These are phyloP conservation scores for Phalera bucephala DNA, from an alignment of 2,888 invertebrate genomes.

Conservation along the genomic window DNA sequence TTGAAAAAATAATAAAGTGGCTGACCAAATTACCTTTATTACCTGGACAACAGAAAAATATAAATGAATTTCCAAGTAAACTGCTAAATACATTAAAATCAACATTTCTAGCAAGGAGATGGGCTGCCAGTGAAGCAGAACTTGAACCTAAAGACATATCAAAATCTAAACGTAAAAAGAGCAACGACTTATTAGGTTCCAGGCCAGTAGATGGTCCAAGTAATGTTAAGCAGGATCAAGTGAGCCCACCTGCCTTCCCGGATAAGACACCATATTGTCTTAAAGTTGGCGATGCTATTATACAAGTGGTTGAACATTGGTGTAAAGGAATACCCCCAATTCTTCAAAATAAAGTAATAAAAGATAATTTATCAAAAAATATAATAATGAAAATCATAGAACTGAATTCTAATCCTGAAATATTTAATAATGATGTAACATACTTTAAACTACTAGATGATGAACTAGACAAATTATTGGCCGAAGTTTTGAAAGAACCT, in stretches of 20 bases:
- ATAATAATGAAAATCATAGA: conserved; percentile 56
- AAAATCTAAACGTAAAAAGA: conserved; percentile 13
- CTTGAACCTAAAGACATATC: conserved; percentile 14
- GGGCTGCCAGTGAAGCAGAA: conserved; percentile 19
- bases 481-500: conserved; percentile 33
- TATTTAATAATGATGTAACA: conserved; percentile 43
- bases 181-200: conserved; percentile 3
- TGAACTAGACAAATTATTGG: conserved; percentile 45
- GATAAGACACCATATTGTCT: background rate
- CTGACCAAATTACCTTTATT: conserved; percentile 45
- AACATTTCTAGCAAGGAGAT: conserved; percentile 41
- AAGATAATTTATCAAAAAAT: conserved; percentile 44
- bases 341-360: conserved; percentile 34
- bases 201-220: conserved; percentile 37
- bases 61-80: conserved; percentile 34
- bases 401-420: conserved; percentile 46
- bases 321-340: conserved; percentile 50
- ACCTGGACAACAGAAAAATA: conserved; percentile 27
- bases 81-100: conserved; percentile 42
- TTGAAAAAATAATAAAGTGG: conserved; percentile 53
- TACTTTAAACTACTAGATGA: conserved; percentile 46
- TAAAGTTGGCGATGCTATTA: conserved; percentile 37
- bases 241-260: background rate
- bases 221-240: conserved; percentile 9
- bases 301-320: conserved; percentile 52